phyloP scores from a whole-genome alignment of 2,797 vertebrate species.

The Psittacula echo region DNA sequence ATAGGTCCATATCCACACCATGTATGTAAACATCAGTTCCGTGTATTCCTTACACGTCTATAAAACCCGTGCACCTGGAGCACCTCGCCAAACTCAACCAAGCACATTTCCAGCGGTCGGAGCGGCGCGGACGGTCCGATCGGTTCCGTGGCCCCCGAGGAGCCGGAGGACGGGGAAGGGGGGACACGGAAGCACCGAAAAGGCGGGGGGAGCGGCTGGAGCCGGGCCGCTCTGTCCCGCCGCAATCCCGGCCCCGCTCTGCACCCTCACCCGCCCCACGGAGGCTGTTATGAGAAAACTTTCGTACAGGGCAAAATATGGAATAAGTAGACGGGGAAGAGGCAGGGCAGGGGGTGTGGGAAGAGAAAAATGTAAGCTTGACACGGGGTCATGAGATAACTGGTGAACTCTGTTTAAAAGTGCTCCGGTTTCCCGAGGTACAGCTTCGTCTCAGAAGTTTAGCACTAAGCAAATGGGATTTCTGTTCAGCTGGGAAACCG shows the following conservation, averaged over 20 bases:
- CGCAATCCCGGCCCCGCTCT: neutral
- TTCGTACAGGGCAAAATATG: slow-evolving; percentile 39
- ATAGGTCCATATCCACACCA: neutral
- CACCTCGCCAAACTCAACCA: neutral
- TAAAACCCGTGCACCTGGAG: neutral
- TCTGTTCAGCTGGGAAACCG: slow-evolving; percentile 80
- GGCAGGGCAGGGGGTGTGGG: neutral
- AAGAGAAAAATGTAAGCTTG: slow-evolving; percentile 68
- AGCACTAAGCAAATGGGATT: slow-evolving; percentile 77
- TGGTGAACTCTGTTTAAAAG: slow-evolving; percentile 70
- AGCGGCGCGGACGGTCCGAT: neutral
- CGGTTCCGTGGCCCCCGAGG: neutral
- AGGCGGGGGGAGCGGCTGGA: neutral
- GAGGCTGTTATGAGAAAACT: slow-evolving; percentile 36
- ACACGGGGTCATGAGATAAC: slow-evolving; percentile 75
- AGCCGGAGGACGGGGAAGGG: neutral
- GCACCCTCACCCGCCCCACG: neutral
- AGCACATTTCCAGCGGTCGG: neutral
- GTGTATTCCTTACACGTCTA: neutral
- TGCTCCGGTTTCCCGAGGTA: slow-evolving; percentile 63
- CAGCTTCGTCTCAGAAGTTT: slow-evolving; percentile 69
- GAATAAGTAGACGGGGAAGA: slow-evolving; percentile 17
- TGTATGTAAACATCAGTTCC: neutral
- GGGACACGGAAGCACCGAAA: neutral
- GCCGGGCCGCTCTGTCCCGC: neutral